These are phyloP conservation scores for Pammene aurita DNA, from an alignment of 2,888 invertebrate species.

Conservation along the genomic window DNA sequence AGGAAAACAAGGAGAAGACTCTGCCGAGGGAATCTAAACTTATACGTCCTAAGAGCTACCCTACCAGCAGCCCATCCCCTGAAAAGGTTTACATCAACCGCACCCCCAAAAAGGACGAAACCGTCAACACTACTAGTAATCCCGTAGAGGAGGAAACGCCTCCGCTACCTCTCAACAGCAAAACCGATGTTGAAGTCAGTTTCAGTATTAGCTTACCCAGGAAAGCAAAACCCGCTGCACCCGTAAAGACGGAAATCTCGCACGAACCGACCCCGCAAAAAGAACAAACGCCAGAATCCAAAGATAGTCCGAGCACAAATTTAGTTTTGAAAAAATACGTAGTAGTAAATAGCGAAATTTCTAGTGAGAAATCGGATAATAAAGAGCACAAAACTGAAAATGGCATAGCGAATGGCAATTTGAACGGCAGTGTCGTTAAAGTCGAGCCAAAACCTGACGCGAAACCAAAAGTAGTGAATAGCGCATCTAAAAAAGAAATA, in stretches of 20 bases:
- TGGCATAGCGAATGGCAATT: conserved; percentile 56
- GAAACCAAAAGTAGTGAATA: conserved; percentile 59
- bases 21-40: conserved; percentile 72
- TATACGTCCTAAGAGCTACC: conserved; percentile 85
- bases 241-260: conserved; percentile 52
- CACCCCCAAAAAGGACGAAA: conserved; percentile 59
- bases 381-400: conserved; percentile 57
- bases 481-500: conserved; percentile 56
- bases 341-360: conserved; percentile 54
- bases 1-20: conserved; percentile 57
- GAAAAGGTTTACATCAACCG: conserved; percentile 69
- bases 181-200: conserved; percentile 74
- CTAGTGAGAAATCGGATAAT: conserved; percentile 52
- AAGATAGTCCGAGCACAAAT: conserved; percentile 45
- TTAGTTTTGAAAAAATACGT: conserved; percentile 71
- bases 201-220: conserved; percentile 76
- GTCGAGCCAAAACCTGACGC: conserved; percentile 50
- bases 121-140: conserved; percentile 47
- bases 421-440: conserved; percentile 58
- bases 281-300: conserved; percentile 36
- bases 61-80: conserved; percentile 75
- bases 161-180: conserved; percentile 52
- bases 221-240: conserved; percentile 62
- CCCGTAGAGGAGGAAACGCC: conserved; percentile 53
- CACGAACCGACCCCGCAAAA: conserved; percentile 45